Percentiles rank a stretch among this genome's conserved stretches.
These are phyloP conservation scores for Dasyurus viverrinus DNA, from an alignment of 2,113 vertebrate genomes.

Conservation along the genomic window DNA sequence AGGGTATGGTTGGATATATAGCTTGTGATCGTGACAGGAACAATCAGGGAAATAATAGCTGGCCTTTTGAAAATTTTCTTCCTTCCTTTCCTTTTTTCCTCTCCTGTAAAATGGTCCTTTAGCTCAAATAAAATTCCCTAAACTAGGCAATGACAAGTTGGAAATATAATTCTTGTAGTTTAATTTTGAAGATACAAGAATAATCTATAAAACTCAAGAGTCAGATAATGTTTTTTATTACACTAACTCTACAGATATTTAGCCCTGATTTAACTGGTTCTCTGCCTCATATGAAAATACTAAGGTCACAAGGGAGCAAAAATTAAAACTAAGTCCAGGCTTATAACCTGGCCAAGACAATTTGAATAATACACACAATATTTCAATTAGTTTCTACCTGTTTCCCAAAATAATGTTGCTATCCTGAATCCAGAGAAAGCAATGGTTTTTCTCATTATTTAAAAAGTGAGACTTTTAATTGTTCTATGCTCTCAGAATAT, in stretches of 20 bases:
- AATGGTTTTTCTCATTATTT: slow-evolving; percentile 13
- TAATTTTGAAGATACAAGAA: background rate
- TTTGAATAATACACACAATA: slow-evolving; percentile 24
- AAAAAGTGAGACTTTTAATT: slow-evolving; percentile 27
- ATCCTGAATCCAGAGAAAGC: slow-evolving; percentile 7
- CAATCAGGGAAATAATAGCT: background rate
- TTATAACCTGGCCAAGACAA: slow-evolving; percentile 23
- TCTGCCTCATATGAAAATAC: slow-evolving; percentile 21
- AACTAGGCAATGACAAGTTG: background rate
- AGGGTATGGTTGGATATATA: background rate
- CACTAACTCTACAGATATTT: background rate
- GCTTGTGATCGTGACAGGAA: background rate
- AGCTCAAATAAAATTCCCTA: background rate
- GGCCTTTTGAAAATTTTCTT: background rate
- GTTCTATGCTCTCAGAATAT: background rate
- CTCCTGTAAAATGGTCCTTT: background rate
- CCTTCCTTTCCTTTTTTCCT: background rate
- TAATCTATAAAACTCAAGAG: slow-evolving; percentile 16
- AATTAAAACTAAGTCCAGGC: slow-evolving; percentile 16
- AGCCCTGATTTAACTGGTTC: background rate
- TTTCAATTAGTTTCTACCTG: slow-evolving; percentile 4
- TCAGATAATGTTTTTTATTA: background rate
- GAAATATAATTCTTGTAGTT: background rate
- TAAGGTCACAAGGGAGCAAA: background rate
- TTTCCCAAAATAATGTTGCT: slow-evolving; percentile 4